Evolutionary conservation across 2,888 invertebrate species (phyloP).

Genomic region (Cheilosia grossa): DNA sequence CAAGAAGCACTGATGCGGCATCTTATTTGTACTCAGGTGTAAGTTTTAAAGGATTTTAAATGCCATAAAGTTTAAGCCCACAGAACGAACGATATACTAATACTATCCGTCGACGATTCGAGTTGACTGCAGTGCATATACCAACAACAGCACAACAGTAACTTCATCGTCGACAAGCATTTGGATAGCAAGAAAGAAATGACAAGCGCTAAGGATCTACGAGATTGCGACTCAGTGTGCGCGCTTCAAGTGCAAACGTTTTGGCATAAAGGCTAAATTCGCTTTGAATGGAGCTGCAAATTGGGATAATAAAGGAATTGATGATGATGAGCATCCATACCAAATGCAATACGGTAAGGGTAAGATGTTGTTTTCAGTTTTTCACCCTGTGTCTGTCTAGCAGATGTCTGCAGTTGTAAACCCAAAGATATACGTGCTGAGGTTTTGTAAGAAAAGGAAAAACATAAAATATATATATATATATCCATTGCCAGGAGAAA

Average conservation of each 20-base stretch:
- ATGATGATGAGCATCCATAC: constrained; percentile 69
- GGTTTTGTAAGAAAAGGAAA: constrained; percentile 13
- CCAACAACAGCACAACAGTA: constrained; percentile 32
- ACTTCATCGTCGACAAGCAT: constrained; percentile 48
- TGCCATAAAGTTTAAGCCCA: constrained; percentile 56
- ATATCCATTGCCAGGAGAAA: constrained; percentile 1
- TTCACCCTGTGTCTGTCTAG: constrained; percentile 36
- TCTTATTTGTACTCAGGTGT: constrained; percentile 34
- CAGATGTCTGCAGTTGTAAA: constrained; percentile 66
- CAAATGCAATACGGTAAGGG: constrained; percentile 13
- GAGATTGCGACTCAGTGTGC: constrained; percentile 36
- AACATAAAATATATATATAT: too few species aligned
- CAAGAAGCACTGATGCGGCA: constrained; percentile 36
- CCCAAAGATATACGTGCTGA: constrained; percentile 57
- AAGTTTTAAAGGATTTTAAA: constrained; percentile 64
- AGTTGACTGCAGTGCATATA: constrained; percentile 55
- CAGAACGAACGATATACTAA: constrained; percentile 50
- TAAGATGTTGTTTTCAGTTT: constrained; percentile 19
- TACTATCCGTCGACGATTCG: constrained; percentile 17
- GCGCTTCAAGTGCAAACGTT: constrained; percentile 65
- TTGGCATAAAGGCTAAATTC: constrained; percentile 75
- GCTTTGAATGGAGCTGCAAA: constrained; percentile 77
- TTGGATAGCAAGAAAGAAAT: constrained; percentile 34
- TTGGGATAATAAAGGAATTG: constrained; percentile 77
- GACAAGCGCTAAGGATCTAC: constrained; percentile 11